Evolutionary conservation across 2,113 vertebrate genomes (phyloP).

Genomic region (Maylandia zebra): DNA sequence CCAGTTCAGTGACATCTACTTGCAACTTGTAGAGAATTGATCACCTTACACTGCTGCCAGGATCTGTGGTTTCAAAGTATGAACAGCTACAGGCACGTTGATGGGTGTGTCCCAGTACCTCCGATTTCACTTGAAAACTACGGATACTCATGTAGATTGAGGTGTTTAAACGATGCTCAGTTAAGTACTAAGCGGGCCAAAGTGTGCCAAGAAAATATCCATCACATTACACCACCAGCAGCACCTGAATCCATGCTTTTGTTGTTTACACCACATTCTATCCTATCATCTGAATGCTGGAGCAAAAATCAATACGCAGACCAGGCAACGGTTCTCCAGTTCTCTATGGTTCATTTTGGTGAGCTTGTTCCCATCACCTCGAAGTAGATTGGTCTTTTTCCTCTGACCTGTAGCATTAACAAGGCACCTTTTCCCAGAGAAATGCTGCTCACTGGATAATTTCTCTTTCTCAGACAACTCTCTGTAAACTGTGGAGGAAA

Average conservation of each 20-base stretch:
- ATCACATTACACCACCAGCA: background rate
- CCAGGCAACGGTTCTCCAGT: background rate
- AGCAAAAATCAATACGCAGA: background rate
- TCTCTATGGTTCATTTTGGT: background rate
- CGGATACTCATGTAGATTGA: background rate
- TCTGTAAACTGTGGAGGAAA: background rate
- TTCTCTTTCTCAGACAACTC: background rate
- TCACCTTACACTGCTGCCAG: background rate
- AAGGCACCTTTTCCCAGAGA: background rate
- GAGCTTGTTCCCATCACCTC: background rate
- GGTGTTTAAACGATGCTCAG: background rate
- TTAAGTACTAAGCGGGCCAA: background rate
- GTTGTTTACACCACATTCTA: background rate
- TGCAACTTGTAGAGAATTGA: background rate
- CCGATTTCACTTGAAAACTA: background rate
- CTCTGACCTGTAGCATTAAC: background rate
- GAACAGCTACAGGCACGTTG: background rate
- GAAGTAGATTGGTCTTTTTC: background rate
- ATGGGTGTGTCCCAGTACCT: background rate
- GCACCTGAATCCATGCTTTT: background rate
- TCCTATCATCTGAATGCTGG: background rate
- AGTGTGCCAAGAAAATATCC: background rate
- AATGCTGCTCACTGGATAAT: background rate
- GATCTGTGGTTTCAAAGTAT: background rate
- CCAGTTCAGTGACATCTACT: background rate